phyloP scores from a whole-genome alignment of 35 echinoderm and acorn worm genomes.

The Lytechinus pictus region DNA sequence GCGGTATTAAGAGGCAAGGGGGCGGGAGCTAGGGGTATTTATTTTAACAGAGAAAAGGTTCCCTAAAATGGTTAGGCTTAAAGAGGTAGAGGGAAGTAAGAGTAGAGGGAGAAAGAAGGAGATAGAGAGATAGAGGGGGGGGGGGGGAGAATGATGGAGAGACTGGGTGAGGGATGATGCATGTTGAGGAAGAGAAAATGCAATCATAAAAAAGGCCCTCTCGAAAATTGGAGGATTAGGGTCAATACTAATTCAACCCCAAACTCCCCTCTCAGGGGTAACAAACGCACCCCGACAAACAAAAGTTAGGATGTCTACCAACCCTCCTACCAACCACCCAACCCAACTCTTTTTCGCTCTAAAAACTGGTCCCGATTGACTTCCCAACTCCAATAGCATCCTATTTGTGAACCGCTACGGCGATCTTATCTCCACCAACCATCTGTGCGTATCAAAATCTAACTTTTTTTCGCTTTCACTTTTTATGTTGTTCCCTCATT shows the following conservation, averaged over 20 bases:
- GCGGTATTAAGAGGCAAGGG: too few species aligned
- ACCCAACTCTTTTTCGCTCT: not conserved
- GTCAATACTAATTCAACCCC: conserved; percentile 1
- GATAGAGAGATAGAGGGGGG: not conserved
- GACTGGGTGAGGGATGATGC: not conserved
- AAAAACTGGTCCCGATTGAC: conserved; percentile 12
- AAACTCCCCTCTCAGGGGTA: not conserved
- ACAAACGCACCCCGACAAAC: not conserved
- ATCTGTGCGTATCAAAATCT: conserved; percentile 29
- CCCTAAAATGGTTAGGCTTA: too few species aligned
- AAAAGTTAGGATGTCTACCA: not conserved
- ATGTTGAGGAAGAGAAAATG: not conserved
- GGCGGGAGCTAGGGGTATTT: too few species aligned
- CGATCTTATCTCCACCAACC: conserved; percentile 48
- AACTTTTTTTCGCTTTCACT: not conserved
- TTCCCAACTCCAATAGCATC: not conserved
- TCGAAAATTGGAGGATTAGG: not conserved
- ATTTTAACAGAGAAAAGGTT: too few species aligned
- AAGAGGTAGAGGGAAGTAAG: not conserved
- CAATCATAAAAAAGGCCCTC: not conserved
- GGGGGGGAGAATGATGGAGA: not conserved
- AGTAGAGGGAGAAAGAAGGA: not conserved
- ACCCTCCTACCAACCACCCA: not conserved
- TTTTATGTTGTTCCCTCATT: not conserved
- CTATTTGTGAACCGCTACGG: conserved; percentile 30